Percentiles rank a stretch among this genome's conserved stretches.
Conservation (phyloP, 2,113 vertebrate genomes). For the Sorex araneus region DNA sequence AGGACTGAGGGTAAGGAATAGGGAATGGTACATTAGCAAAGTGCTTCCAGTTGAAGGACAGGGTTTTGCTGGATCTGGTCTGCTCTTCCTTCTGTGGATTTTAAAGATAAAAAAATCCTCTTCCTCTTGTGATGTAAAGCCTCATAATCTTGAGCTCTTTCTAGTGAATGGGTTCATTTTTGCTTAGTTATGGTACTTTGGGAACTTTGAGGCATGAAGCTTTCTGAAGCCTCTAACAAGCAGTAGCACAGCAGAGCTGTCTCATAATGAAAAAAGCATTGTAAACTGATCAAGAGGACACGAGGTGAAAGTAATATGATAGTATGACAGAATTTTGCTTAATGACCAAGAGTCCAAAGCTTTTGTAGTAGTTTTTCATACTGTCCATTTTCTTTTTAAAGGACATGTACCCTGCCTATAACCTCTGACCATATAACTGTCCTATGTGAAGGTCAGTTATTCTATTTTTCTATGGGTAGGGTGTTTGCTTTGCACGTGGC, state of each 20-base stretch:
- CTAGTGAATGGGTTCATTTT: not conserved
- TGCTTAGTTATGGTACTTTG: constrained; percentile 36
- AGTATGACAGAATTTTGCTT: constrained; percentile 1
- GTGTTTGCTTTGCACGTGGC: too few species aligned
- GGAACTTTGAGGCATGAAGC: constrained; percentile 15
- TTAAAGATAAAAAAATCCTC: too few species aligned
- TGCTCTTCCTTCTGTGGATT: not conserved
- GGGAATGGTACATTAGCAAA: not conserved
- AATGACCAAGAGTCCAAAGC: constrained; percentile 22
- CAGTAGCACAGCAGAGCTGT: not conserved
- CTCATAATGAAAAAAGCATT: not conserved
- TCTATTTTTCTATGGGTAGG: constrained; percentile 2
- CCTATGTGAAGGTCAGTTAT: not conserved
- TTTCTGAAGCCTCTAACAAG: not conserved
- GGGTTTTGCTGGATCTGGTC: not conserved
- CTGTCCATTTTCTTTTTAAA: constrained; percentile 46
- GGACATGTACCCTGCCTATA: constrained; percentile 21
- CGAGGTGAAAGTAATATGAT: not conserved
- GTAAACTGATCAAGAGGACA: not conserved
- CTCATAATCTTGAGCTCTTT: constrained; percentile 43
- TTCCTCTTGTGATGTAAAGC: too few species aligned
- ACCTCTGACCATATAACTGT: constrained; percentile 10
- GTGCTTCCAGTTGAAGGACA: not conserved
- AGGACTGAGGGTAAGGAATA: not conserved
- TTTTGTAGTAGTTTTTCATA: constrained; percentile 43